Percentiles rank a stretch among this genome's conserved stretches.
phyloP scores from a whole-genome alignment of 1,140 invertebrate genomes.

The Trichomalopsis sarcophagae region DNA sequence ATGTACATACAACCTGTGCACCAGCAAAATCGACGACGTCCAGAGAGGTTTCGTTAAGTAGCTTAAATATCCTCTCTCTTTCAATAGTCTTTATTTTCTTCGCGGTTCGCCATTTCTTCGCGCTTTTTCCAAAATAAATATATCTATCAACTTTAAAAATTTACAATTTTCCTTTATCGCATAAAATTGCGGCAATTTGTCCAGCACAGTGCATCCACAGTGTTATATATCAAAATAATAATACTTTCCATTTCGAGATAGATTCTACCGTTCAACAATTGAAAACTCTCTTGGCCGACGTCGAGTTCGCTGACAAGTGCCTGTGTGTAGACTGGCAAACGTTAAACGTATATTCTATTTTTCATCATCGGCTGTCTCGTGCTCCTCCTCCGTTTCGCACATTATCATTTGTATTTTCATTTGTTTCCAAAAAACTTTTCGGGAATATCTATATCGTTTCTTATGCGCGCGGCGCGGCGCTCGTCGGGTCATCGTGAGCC shows the following conservation, averaged over 20 bases:
- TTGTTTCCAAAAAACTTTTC: neutral
- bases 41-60: constrained; percentile 44
- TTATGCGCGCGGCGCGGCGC: neutral
- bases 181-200: constrained; percentile 27
- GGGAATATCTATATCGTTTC: constrained; percentile 3
- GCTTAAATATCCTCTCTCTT: constrained; percentile 30
- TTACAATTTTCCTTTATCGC: constrained; percentile 27
- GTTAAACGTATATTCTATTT: constrained; percentile 48
- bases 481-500: neutral
- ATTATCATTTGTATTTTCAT: neutral
- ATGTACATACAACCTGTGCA: constrained; percentile 52
- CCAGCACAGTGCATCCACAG: neutral
- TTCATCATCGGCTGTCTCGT: constrained; percentile 11
- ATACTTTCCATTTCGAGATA: constrained; percentile 42
- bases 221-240: constrained; percentile 50
- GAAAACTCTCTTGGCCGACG: constrained; percentile 45
- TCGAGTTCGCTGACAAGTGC: constrained; percentile 45
- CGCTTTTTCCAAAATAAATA: constrained; percentile 51
- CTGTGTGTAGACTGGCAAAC: constrained; percentile 49
- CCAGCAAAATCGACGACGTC: constrained; percentile 43
- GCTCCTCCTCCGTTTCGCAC: constrained; percentile 8
- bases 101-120: constrained; percentile 1
- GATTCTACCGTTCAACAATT: constrained; percentile 42
- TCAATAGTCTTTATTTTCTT: constrained; percentile 27
- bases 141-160: constrained; percentile 55